Percentiles rank a stretch among this genome's conserved stretches.
phyloP scores from a whole-genome alignment of 1,140 invertebrate species.

The Himalopsyche phryganea region DNA sequence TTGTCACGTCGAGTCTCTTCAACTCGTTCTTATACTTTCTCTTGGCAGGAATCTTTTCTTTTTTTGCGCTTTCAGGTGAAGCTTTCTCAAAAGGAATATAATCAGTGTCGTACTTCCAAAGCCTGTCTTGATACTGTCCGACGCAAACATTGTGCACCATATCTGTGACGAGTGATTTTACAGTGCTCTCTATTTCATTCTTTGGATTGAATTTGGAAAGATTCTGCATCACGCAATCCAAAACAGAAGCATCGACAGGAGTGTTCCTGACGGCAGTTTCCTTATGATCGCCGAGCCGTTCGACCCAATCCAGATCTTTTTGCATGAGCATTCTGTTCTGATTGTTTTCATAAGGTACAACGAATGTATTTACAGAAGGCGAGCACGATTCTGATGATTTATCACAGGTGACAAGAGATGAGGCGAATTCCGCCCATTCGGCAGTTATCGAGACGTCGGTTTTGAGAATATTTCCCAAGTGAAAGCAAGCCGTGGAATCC shows the following conservation, averaged over 20 bases:
- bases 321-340: conserved; percentile 37
- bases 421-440: conserved; percentile 41
- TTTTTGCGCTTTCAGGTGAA: conserved; percentile 20
- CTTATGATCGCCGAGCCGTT: conserved; percentile 1
- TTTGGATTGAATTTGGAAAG: conserved; percentile 13
- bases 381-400: conserved; percentile 6
- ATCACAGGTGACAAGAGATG: conserved; percentile 35
- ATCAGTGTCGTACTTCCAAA: conserved; percentile 26
- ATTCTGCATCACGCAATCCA: conserved; percentile 7
- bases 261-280: background rate
- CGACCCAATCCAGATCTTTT: conserved; percentile 30
- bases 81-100: conserved; percentile 22
- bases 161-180: conserved; percentile 37
- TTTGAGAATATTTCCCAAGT: conserved; percentile 22
- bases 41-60: conserved; percentile 31
- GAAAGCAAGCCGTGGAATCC: conserved; percentile 32
- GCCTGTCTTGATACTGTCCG: conserved; percentile 37
- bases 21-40: conserved; percentile 37
- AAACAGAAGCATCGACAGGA: conserved; percentile 7
- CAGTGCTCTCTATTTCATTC: conserved; percentile 17
- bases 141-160: conserved; percentile 40
- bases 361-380: conserved; percentile 35
- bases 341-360: conserved; percentile 39
- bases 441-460: conserved; percentile 34
- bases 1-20: conserved; percentile 41